Conservation (phyloP, 2,797 vertebrate species). For the Arctocebus calabarensis region DNA sequence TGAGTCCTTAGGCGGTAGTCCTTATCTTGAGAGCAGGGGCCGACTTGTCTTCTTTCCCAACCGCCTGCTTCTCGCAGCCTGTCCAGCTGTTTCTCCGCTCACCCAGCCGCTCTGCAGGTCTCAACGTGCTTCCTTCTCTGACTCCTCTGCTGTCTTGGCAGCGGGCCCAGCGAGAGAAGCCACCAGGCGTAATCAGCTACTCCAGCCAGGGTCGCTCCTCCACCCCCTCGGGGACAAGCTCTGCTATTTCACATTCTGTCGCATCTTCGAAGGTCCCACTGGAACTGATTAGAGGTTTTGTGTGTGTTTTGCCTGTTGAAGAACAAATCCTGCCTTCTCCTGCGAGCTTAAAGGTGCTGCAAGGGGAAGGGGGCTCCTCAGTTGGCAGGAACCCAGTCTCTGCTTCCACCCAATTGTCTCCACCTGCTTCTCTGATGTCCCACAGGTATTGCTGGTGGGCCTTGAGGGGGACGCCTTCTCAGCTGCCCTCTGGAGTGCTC, state of each 20-base stretch:
- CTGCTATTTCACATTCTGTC: background rate
- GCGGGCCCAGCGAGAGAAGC: background rate
- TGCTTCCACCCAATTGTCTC: background rate
- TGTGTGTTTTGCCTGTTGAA: background rate
- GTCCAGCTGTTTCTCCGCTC: slow-evolving; percentile 51
- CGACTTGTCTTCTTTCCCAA: background rate
- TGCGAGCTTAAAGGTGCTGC: accelerated
- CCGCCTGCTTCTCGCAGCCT: background rate
- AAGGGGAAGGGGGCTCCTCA: accelerated
- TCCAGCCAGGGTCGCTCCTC: background rate
- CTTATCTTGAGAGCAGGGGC: background rate
- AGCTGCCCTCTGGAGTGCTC: background rate
- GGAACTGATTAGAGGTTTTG: background rate
- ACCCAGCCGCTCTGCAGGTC: background rate
- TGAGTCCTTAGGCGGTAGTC: background rate
- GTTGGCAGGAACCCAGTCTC: accelerated
- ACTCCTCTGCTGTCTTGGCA: slow-evolving; percentile 1
- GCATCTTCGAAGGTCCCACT: background rate
- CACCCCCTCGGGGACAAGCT: background rate
- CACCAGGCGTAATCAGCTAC: background rate
- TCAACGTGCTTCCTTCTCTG: background rate
- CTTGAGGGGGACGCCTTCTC: background rate
- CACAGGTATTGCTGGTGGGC: no score
- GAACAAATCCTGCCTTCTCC: background rate
- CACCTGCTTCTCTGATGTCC: background rate